phyloP scores from a whole-genome alignment of 2,888 invertebrate genomes.

The Prionchulus punctatus region DNA sequence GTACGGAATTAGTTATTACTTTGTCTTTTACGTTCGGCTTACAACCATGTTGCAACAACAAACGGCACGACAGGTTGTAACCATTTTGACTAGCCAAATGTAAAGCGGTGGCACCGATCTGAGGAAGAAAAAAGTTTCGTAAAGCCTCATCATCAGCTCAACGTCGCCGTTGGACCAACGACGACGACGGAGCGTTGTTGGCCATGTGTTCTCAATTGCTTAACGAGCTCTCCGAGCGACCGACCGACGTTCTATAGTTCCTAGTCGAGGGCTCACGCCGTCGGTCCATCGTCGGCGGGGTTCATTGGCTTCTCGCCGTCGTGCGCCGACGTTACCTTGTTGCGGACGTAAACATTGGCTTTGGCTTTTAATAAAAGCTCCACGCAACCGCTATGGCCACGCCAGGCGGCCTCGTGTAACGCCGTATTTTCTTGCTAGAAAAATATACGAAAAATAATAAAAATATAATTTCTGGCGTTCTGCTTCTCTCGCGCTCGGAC shows the following conservation, averaged over 20 bases:
- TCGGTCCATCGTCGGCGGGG: too few species aligned
- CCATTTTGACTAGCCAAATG: conserved; percentile 90
- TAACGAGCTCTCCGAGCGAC: background rate
- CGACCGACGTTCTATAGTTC: too few species aligned
- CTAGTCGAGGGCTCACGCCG: too few species aligned
- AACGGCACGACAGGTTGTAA: conserved; percentile 80
- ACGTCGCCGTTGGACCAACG: too few species aligned
- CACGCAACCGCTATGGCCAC: conserved; percentile 71
- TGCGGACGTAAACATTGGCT: conserved; percentile 37
- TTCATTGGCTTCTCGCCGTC: conserved; percentile 5
- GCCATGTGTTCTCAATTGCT: background rate
- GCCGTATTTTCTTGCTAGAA: conserved; percentile 78
- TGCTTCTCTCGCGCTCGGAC: too few species aligned
- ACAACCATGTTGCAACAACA: conserved; percentile 67
- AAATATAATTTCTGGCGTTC: too few species aligned
- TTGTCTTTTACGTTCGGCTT: conserved; percentile 77
- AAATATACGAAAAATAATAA: too few species aligned
- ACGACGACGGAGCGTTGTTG: too few species aligned
- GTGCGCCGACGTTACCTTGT: too few species aligned
- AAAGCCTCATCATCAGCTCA: too few species aligned
- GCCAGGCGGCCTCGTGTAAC: conserved; percentile 83
- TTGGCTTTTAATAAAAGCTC: conserved; percentile 52
- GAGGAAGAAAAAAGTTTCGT: conserved; percentile 15
- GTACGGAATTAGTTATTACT: conserved; percentile 48
- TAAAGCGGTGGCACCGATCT: conserved; percentile 76